Evolutionary conservation across 2,113 vertebrate species (phyloP), one percentile per base, ranked within the genome.

Genomic region (Ammodytes dubius): DNA sequence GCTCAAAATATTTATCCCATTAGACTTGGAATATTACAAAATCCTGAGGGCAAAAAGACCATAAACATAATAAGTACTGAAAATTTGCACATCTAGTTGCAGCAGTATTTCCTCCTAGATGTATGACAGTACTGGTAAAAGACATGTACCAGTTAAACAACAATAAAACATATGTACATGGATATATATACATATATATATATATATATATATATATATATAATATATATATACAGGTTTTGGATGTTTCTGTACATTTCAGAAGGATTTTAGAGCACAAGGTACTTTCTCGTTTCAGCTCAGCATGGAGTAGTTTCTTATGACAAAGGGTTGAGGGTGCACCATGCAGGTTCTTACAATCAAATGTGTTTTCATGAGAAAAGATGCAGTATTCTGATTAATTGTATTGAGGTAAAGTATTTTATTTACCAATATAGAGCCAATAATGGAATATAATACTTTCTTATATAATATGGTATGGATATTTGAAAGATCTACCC

Each of bases 1-100:
- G 39, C 61, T 71, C 3, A 54, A 77, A 81, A 75, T 64, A 68
- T 74, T 65, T 76, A 81, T 74, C 35, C 17, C 19, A 42, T 19
- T 70, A 49, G 49, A 67, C 19, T 66, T 71, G 8, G 0, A 81
- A 70, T 63, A 17, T 14, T 58, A 50, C 17, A 70, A 77, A 46
- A 45, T 71, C 52, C 47, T 53, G 27, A 56, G 14, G 58, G 17
- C 12, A 70, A 74, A 27, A 27, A 27, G 27, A 64, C 43, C 69
- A 64, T 7, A 80, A 58, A 49, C 5, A 27, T 27, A 27, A n/a
- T 49, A 15, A n/a, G 61, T 63, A 40, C 9, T 7, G 2, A n/a
- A 35, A 15, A 60, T 39, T n/a, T 35, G 40, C 39, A 50, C 27
- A 27, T 74, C 10, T 40, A 40, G 37, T 50, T 61, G 27, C 11